These are phyloP conservation scores for Metellina segmentata DNA, from an alignment of 2,888 invertebrate species.

Conservation along the genomic window DNA sequence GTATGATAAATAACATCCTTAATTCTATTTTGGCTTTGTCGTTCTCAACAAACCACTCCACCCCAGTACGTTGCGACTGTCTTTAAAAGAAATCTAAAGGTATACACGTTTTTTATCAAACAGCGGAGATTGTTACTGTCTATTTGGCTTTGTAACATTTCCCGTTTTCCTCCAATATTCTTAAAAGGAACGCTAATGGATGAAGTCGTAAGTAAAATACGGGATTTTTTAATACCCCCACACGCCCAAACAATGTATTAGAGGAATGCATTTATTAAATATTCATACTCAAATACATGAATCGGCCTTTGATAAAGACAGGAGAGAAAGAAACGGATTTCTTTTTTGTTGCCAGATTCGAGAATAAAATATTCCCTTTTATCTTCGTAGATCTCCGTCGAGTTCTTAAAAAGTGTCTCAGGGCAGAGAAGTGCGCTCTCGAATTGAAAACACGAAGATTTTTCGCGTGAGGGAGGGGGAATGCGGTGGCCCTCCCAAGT, in stretches of 20 bases:
- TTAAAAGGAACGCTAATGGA: too few relatives aligned
- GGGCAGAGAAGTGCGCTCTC: not conserved
- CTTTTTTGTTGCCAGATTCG: not conserved
- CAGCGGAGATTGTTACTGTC: too few relatives aligned
- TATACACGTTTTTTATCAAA: too few relatives aligned
- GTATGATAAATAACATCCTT: too few relatives aligned
- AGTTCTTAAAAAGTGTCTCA: not conserved
- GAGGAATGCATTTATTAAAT: not conserved
- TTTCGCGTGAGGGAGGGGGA: not conserved
- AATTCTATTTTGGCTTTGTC: too few relatives aligned
- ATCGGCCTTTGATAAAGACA: not conserved
- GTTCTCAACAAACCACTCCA: too few relatives aligned
- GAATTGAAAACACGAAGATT: not conserved
- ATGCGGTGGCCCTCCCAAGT: not conserved
- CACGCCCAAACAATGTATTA: not conserved
- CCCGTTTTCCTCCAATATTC: too few relatives aligned
- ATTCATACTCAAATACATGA: not conserved
- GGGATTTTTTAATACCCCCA: too few relatives aligned
- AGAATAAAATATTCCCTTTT: not conserved
- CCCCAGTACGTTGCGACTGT: too few relatives aligned
- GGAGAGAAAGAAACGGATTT: not conserved
- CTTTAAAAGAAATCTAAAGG: too few relatives aligned
- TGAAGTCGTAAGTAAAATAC: too few relatives aligned
- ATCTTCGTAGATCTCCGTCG: not conserved
- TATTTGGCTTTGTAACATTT: too few relatives aligned